A percentile compares a stretch with the other conserved stretches of the same genome.
Conservation (phyloP, 2,797 vertebrate species). For the Rhinogobio ventralis region DNA sequence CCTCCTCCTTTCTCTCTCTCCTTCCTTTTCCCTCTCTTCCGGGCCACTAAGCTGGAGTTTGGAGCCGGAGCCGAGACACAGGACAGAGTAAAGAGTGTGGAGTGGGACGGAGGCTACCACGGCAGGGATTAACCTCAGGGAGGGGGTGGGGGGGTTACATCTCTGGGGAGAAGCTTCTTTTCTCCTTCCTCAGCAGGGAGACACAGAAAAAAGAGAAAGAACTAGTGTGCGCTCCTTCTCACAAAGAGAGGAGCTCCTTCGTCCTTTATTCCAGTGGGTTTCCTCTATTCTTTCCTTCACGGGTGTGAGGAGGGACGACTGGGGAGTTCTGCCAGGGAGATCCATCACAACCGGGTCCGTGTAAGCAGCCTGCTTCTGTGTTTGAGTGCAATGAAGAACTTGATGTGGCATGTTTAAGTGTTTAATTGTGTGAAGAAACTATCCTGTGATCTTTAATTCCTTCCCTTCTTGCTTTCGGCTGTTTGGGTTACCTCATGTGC, state of each 20-base stretch:
- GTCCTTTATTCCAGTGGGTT: slow-evolving; percentile 8
- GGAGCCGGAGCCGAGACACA: slow-evolving; percentile 44
- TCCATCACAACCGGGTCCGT: slow-evolving; percentile 1
- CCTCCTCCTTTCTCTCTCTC: slow-evolving; percentile 21
- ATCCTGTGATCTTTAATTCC: not conserved
- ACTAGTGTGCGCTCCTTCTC: slow-evolving; percentile 23
- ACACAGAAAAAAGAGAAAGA: slow-evolving; percentile 41
- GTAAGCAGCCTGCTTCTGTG: slow-evolving; percentile 29
- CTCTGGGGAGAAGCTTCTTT: slow-evolving; percentile 65
- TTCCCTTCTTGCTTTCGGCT: slow-evolving; percentile 2
- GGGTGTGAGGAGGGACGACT: slow-evolving; percentile 3
- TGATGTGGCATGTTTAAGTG: slow-evolving; percentile 24
- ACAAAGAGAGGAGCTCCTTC: slow-evolving; percentile 30
- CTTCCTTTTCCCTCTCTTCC: slow-evolving; percentile 17
- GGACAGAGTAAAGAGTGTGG: slow-evolving; percentile 24
- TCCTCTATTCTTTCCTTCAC: not conserved
- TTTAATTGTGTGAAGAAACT: slow-evolving; percentile 25
- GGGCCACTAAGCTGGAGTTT: slow-evolving; percentile 18
- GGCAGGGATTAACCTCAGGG: slow-evolving; percentile 75
- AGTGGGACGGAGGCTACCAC: slow-evolving; percentile 70
- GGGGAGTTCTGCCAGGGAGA: slow-evolving; percentile 16
- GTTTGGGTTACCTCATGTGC: slow-evolving; percentile 23
- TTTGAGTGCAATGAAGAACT: slow-evolving; percentile 12
- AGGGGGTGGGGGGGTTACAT: slow-evolving; percentile 63
- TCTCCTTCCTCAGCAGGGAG: slow-evolving; percentile 64